Base-by-base conservation (phyloP, 2,113 vertebrate genomes). In the Rissa tridactyla region DNA sequence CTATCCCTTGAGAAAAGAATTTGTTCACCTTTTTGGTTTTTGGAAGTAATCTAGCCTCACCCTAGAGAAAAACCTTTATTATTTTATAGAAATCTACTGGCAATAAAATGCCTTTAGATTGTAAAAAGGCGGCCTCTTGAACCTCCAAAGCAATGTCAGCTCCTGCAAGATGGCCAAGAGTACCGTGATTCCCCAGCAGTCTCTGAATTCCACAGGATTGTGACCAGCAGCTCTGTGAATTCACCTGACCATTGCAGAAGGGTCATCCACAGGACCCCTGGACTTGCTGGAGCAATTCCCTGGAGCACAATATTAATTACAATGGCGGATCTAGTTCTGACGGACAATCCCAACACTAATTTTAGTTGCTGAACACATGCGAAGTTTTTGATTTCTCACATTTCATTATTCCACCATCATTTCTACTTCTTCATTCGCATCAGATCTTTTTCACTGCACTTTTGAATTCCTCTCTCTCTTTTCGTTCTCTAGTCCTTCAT, bases 131-230 rank as follows among this genome's bases (percentile, higher is more conserved):
- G 6, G 9, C 47, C 11, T 72, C 40, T 21, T 36, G 66, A 54
- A 44, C 62, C 7, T 71, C 49, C 34, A 72, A 71, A 77, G 29
- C 34, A 79, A 60, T 23, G 38, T 47, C 38, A 66, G 29, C 9
- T 42, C 20, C 58, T 72, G 20, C 34, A 88, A 81, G 36, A 65
- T 17, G 10, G 15, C 12, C 18, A 49, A 34, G 38, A 34, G 34
- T 13, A 58, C 26, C 44, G 5, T 0, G 0, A 61, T 34, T 5
- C 8, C 34, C 5, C n/a, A 58, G 18, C 15, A 79, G 8, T 4
- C 18, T 65, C 61, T 25, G 30, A 49, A 1, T 38, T 73, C 18
- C 42, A 8, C 25, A 64, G 20, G 5, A 60, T 4, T n/a, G 11
- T 51, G 36, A 89, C 46, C 40, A 84, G 36, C 13, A 83, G n/a